Conservation (phyloP, 2,888 invertebrate genomes). For the Pollenia amentaria region DNA sequence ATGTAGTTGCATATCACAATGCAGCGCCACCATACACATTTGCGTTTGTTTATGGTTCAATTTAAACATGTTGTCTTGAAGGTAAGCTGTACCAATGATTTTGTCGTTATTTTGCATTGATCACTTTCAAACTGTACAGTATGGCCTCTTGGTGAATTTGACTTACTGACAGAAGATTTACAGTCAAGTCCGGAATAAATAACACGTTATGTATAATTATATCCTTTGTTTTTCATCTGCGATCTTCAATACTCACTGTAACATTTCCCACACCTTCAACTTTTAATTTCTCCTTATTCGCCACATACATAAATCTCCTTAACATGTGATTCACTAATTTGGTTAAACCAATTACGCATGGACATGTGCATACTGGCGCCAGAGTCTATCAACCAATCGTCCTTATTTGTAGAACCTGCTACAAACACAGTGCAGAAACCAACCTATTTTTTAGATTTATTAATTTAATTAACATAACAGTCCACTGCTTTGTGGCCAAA, state of each 20-base stretch:
- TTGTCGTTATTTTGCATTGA: slow-evolving; percentile 21
- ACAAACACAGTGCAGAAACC: slow-evolving; percentile 48
- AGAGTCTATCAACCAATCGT: slow-evolving; percentile 37
- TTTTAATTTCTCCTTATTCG: slow-evolving; percentile 33
- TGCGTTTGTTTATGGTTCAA: neutral
- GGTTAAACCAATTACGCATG: slow-evolving; percentile 29
- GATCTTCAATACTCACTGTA: neutral
- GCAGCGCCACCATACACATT: neutral
- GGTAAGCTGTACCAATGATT: slow-evolving; percentile 12
- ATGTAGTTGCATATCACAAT: too few relatives aligned
- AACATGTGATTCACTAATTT: slow-evolving; percentile 17
- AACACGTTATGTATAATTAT: slow-evolving; percentile 2
- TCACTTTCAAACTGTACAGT: slow-evolving; percentile 7
- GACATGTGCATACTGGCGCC: slow-evolving; percentile 46
- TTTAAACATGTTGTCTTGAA: slow-evolving; percentile 45
- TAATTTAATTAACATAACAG: slow-evolving; percentile 3
- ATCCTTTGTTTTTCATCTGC: neutral
- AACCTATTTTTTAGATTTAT: slow-evolving; percentile 5
- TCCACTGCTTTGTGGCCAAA: slow-evolving; percentile 53
- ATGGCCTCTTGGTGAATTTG: slow-evolving; percentile 39
- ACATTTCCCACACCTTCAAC: slow-evolving; percentile 37
- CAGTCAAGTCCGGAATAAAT: slow-evolving; percentile 28
- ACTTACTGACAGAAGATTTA: slow-evolving; percentile 55
- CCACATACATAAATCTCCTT: slow-evolving; percentile 38
- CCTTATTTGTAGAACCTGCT: neutral